phyloP scores from a whole-genome alignment of 2,888 invertebrate genomes.

The Diaphora mendica region DNA sequence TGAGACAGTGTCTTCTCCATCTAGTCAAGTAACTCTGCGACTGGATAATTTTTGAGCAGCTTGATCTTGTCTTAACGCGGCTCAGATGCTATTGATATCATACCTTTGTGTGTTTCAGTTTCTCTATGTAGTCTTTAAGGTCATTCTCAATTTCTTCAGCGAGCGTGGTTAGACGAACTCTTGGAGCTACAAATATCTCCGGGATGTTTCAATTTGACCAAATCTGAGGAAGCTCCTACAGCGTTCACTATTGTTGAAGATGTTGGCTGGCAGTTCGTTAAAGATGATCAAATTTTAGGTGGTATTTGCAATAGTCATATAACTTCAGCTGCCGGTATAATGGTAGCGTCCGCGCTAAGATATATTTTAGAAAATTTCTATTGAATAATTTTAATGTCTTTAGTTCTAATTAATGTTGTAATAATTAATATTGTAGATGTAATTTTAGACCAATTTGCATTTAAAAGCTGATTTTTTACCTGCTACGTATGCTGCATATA shows the following conservation, averaged over 20 bases:
- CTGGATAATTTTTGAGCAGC: background rate
- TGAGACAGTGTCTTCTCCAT: background rate
- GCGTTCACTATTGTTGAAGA: conserved; percentile 10
- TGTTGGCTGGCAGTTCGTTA: conserved; percentile 15
- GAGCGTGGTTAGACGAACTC: conserved; percentile 56
- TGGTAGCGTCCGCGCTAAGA: conserved; percentile 52
- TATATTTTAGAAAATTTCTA: conserved; percentile 52
- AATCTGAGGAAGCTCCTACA: conserved; percentile 2
- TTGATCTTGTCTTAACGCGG: no score
- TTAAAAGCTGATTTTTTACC: background rate
- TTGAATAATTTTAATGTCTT: background rate
- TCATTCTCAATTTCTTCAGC: conserved; percentile 58
- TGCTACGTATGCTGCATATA: background rate
- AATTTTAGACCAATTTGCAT: background rate
- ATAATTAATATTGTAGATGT: background rate
- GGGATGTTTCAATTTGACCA: conserved; percentile 59
- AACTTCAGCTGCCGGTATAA: conserved; percentile 54
- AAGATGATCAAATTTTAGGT: conserved; percentile 23
- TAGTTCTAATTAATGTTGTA: background rate
- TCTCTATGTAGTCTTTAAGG: conserved; percentile 61
- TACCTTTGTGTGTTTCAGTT: conserved; percentile 50
- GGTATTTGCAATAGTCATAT: conserved; percentile 56
- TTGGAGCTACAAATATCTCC: conserved; percentile 52
- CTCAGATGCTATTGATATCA: background rate
- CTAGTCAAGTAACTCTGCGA: background rate